These are phyloP conservation scores for Cantharis nigra DNA, from an alignment of 2,888 invertebrate species.

Conservation along the genomic window DNA sequence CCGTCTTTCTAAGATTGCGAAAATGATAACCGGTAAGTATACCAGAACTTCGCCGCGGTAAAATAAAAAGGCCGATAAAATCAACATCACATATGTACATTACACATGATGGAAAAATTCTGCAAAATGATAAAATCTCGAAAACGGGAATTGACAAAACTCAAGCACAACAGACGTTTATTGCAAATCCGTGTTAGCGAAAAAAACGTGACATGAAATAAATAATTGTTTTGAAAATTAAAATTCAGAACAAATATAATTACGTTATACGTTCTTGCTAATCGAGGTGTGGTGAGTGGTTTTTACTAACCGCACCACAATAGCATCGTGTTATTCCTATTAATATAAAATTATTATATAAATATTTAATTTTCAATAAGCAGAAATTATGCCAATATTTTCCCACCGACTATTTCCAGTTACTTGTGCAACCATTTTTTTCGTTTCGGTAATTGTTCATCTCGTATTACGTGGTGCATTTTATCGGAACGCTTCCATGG, in stretches of 20 bases:
- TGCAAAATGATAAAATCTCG: not conserved
- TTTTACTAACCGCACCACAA: slow-evolving; percentile 26
- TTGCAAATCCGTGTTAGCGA: not conserved
- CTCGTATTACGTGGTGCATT: not conserved
- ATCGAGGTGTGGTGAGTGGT: slow-evolving; percentile 21
- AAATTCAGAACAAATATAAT: slow-evolving; percentile 25
- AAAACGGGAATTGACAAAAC: not conserved
- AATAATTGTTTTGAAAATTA: slow-evolving; percentile 9
- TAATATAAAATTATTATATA: slow-evolving; percentile 21
- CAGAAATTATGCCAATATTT: not conserved
- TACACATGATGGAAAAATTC: not conserved
- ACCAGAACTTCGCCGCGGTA: not conserved
- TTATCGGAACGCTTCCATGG: slow-evolving; percentile 20
- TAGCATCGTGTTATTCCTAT: slow-evolving; percentile 18
- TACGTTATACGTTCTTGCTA: slow-evolving; percentile 21
- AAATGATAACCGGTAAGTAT: not conserved
- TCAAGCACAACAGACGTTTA: not conserved
- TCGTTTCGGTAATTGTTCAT: not conserved
- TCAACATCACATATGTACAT: not conserved
- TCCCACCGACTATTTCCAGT: not conserved
- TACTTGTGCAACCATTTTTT: not conserved
- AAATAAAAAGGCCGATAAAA: not conserved
- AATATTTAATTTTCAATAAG: slow-evolving; percentile 3
- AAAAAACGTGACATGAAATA: slow-evolving; percentile 9
- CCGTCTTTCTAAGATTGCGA: not conserved